phyloP scores from a whole-genome alignment of 30 jellyfish, hydroid and myxozoan species.

The Aurelia aurita complex sp. Pacific region DNA sequence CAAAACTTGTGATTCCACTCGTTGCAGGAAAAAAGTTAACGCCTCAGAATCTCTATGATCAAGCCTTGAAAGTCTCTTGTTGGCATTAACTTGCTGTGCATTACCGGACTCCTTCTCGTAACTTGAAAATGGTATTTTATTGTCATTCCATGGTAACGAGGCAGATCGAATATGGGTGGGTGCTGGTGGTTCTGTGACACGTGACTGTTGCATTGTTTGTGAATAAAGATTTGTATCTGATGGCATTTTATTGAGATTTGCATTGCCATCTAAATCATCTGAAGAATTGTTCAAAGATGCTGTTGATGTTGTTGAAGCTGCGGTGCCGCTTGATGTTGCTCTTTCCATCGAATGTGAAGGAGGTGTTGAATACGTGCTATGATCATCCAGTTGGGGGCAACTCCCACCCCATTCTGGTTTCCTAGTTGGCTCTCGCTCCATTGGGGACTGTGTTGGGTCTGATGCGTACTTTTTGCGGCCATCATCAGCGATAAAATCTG shows the following conservation, averaged over 20 bases:
- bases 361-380: conserved; percentile 65
- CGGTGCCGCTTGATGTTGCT: conserved; percentile 70
- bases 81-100: background rate
- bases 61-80: conserved; percentile 63
- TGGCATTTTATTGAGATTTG: conserved; percentile 57
- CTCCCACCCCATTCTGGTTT: conserved; percentile 99
- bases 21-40: conserved; percentile 84
- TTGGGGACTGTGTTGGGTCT: conserved; percentile 93
- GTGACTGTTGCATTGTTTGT: conserved; percentile 68
- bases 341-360: conserved; percentile 42
- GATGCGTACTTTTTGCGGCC: conserved; percentile 88
- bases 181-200: conserved; percentile 51
- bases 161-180: conserved; percentile 85
- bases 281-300: conserved; percentile 25
- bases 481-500: conserved; percentile 87
- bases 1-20: conserved; percentile 96
- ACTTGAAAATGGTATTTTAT: conserved; percentile 59
- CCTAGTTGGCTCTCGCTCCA: conserved; percentile 74
- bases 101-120: conserved; percentile 25
- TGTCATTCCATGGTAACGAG: conserved; percentile 94
- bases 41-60: conserved; percentile 98
- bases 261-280: conserved; percentile 57
- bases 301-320: conserved; percentile 58
- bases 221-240: conserved; percentile 86
- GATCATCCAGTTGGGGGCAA: conserved; percentile 89